Conservation (phyloP, 2,888 invertebrate species). For the Troglohyphantes excavatus region DNA sequence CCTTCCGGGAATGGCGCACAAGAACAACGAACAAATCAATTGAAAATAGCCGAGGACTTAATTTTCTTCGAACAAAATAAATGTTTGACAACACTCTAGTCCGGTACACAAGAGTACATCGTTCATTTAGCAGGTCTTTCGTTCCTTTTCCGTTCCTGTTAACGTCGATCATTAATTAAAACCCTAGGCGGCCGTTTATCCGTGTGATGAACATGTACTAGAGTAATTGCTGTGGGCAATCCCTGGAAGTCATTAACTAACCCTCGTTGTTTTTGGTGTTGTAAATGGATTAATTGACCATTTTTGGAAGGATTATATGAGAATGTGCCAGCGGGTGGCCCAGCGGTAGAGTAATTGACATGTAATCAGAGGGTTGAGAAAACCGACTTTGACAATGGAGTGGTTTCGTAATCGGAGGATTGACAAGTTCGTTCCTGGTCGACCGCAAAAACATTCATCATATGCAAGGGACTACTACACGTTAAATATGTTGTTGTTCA, state of each 20-base stretch:
- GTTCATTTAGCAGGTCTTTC: conserved; percentile 20
- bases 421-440: too few species aligned
- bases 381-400: too few species aligned
- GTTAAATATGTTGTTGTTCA: too few species aligned
- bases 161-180: conserved; percentile 56
- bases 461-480: too few species aligned
- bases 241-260: conserved; percentile 20
- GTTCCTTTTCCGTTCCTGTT: conserved; percentile 11
- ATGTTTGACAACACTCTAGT: conserved; percentile 38
- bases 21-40: conserved; percentile 30
- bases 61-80: conserved; percentile 46
- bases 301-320: neutral
- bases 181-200: conserved; percentile 18
- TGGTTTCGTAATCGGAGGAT: too few species aligned
- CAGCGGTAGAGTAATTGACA: too few species aligned
- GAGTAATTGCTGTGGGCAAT: conserved; percentile 39
- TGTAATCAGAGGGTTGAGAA: too few species aligned
- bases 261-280: conserved; percentile 1
- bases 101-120: neutral
- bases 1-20: conserved; percentile 4
- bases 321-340: neutral
- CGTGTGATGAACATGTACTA: conserved; percentile 4
- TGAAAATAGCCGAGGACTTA: conserved; percentile 23
- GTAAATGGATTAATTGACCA: neutral
- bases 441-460: too few species aligned